These are phyloP conservation scores for Dione vanillae DNA, from an alignment of 2,888 invertebrate species.

Conservation along the genomic window DNA sequence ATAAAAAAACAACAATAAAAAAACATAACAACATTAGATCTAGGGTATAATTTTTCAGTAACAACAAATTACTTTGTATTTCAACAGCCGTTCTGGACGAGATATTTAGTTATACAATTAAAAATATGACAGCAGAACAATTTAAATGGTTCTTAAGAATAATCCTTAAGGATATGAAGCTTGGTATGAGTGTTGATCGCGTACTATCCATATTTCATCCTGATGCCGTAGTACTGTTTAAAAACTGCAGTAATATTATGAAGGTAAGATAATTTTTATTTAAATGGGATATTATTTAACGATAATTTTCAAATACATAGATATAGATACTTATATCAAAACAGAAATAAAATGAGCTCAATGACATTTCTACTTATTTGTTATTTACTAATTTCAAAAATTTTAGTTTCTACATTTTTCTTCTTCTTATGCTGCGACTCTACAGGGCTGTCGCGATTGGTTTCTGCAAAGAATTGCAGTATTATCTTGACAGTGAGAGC, in stretches of 20 bases:
- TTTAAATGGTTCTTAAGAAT: slow-evolving; percentile 96
- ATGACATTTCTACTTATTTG: too few species aligned
- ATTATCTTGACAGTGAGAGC: too few species aligned
- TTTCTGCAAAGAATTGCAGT: too few species aligned
- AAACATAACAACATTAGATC: neutral
- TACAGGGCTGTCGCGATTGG: too few species aligned
- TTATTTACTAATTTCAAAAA: too few species aligned
- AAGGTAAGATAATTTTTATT: slow-evolving; percentile 79
- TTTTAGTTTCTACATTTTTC: too few species aligned
- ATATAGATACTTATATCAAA: too few species aligned
- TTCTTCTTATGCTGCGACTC: too few species aligned
- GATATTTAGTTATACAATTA: slow-evolving; percentile 87
- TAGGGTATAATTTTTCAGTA: neutral
- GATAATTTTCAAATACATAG: too few species aligned
- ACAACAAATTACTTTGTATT: neutral
- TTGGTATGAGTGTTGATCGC: slow-evolving; percentile 89
- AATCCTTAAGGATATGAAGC: slow-evolving; percentile 92
- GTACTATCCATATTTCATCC: slow-evolving; percentile 90
- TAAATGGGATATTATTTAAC: too few species aligned
- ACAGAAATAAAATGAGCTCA: too few species aligned
- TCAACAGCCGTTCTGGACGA: slow-evolving; percentile 63
- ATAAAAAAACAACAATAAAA: too few species aligned
- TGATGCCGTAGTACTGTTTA: slow-evolving; percentile 90
- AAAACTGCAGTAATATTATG: slow-evolving; percentile 87
- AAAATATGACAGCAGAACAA: slow-evolving; percentile 88